Evolutionary conservation across 2,888 invertebrate species (phyloP).

Genomic region (Chirona hameri): DNA sequence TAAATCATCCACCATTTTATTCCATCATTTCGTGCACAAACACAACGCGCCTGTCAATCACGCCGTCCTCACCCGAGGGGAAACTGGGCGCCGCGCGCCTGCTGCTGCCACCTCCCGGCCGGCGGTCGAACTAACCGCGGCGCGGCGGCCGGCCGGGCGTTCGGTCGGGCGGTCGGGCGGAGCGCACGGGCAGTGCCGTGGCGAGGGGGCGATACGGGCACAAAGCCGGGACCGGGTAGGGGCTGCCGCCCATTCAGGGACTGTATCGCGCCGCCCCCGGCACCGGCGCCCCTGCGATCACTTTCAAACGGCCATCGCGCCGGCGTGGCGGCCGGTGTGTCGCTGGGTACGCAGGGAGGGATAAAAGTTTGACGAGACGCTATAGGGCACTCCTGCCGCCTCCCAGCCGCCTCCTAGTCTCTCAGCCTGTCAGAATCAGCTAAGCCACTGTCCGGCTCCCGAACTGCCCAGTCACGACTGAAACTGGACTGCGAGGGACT

Average conservation of each 20-base stretch:
- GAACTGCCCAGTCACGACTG: no score
- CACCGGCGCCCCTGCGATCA: not conserved
- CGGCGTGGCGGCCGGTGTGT: not conserved
- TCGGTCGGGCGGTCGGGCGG: not conserved
- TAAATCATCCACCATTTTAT: constrained; percentile 29
- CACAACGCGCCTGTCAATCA: constrained; percentile 26
- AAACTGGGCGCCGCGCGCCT: not conserved
- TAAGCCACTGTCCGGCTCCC: no score
- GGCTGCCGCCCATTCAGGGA: not conserved
- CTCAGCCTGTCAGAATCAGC: no score
- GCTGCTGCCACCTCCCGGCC: constrained; percentile 7
- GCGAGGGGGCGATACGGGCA: not conserved
- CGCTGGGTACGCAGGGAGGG: no score
- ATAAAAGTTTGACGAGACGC: no score
- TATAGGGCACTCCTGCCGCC: no score
- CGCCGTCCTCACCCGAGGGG: constrained; percentile 1
- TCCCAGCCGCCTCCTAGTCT: no score
- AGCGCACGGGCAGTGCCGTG: not conserved
- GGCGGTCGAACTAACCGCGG: not conserved
- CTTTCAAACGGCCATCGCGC: constrained; percentile 11
- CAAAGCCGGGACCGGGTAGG: not conserved
- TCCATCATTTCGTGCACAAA: constrained; percentile 29
- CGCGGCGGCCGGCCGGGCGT: not conserved
- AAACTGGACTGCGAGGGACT: no score
- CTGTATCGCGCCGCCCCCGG: not conserved